Evolutionary conservation across 2,888 invertebrate species (phyloP).

Genomic region (Cheilosia vernalis): DNA sequence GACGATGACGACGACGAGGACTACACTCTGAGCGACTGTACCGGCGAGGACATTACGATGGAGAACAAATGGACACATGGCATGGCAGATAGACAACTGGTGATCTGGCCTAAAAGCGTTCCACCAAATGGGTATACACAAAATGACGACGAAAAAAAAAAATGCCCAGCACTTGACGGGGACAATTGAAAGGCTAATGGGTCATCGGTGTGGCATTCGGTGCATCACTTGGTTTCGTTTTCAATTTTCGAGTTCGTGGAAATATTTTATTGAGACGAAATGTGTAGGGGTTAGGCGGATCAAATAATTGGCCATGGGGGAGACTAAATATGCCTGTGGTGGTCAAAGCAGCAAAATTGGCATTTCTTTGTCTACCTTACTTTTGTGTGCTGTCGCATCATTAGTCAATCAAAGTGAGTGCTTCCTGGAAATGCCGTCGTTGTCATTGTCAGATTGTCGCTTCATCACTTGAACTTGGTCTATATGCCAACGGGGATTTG

Average conservation of each 20-base stretch:
- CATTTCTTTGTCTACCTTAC: too few species aligned
- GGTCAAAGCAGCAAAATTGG: too few species aligned
- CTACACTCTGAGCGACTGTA: neutral
- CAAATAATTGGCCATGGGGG: too few species aligned
- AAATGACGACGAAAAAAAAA: neutral
- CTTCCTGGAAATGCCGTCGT: too few species aligned
- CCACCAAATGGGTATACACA: neutral
- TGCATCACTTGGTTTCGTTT: slow-evolving; percentile 45
- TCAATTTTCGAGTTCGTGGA: slow-evolving; percentile 53
- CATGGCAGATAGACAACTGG: slow-evolving; percentile 16
- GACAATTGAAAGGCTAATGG: slow-evolving; percentile 23
- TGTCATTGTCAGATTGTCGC: too few species aligned
- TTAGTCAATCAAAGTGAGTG: too few species aligned
- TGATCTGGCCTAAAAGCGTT: slow-evolving; percentile 11
- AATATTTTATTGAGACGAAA: slow-evolving; percentile 44
- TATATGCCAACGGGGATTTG: too few species aligned
- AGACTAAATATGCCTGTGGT: too few species aligned
- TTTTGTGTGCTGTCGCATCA: too few species aligned
- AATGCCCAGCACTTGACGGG: slow-evolving; percentile 23
- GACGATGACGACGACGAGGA: neutral
- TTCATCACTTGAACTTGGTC: too few species aligned
- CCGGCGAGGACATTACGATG: too few species aligned
- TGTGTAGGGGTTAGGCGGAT: too few species aligned
- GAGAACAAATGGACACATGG: neutral
- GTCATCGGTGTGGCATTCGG: slow-evolving; percentile 16